Conservation (phyloP, 2,113 vertebrate species). For the Drymodes brunneopygia region DNA sequence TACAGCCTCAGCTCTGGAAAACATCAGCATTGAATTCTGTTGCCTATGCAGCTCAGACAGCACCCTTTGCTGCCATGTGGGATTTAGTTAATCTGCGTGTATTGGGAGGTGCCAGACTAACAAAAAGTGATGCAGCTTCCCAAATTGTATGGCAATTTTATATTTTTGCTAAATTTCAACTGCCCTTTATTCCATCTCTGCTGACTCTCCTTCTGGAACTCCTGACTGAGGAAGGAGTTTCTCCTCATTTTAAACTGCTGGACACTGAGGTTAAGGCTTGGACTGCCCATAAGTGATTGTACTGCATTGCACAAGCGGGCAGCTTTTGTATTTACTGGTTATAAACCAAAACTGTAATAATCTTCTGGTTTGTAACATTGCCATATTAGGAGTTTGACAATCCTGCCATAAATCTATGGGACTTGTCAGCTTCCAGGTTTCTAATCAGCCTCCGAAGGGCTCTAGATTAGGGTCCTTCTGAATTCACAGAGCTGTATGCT, state of each 20-base stretch:
- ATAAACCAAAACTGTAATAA: background rate
- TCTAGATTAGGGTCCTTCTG: background rate
- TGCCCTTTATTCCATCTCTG: background rate
- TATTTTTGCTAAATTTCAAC: background rate
- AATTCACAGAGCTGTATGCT: background rate
- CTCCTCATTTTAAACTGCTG: background rate
- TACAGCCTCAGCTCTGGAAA: background rate
- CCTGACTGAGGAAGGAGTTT: background rate
- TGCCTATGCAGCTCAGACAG: background rate
- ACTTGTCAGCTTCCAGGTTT: background rate
- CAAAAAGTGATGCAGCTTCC: background rate
- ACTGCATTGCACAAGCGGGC: background rate
- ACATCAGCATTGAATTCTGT: background rate
- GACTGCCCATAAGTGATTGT: background rate
- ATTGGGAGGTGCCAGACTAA: background rate
- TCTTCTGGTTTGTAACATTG: background rate
- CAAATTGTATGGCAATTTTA: rapidly evolving
- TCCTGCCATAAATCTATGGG: background rate
- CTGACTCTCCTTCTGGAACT: background rate
- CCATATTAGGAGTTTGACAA: background rate
- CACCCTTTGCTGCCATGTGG: background rate
- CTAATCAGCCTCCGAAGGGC: background rate
- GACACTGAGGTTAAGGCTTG: background rate
- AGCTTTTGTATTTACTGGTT: background rate
- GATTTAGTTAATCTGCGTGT: background rate